Evolutionary conservation across 2,113 vertebrate genomes (phyloP).

Genomic region (Hypanus sabinus): DNA sequence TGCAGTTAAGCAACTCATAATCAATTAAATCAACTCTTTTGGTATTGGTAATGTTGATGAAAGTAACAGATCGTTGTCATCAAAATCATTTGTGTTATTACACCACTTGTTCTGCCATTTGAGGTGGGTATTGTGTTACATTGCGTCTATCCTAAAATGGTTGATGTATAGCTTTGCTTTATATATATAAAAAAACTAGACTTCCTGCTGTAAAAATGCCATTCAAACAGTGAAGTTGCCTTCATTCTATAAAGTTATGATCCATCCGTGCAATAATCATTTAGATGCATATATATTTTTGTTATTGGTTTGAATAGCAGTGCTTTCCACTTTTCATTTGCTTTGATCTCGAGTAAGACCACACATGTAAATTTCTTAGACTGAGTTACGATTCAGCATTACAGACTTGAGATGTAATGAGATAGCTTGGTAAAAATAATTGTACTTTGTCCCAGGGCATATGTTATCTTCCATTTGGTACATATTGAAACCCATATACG

Average conservation of each 20-base stretch:
- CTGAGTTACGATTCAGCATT: not conserved
- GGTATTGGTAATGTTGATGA: no score
- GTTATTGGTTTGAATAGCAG: not conserved
- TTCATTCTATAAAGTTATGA: not conserved
- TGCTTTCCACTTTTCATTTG: not conserved
- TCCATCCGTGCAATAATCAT: not conserved
- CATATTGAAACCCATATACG: not conserved
- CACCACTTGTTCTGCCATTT: not conserved
- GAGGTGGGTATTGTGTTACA: not conserved
- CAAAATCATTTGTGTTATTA: no score
- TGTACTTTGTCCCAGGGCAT: not conserved
- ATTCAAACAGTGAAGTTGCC: not conserved
- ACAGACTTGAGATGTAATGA: not conserved
- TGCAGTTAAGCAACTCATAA: no score
- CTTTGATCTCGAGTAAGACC: not conserved
- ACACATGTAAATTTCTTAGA: not conserved
- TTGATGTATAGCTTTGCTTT: not conserved
- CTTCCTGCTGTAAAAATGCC: not conserved
- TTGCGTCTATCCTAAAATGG: not conserved
- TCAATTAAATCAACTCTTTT: no score
- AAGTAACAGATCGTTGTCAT: not conserved
- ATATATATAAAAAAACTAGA: not conserved
- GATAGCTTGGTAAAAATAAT: not conserved
- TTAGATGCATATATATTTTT: not conserved
- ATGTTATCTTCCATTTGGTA: not conserved